Conservation (phyloP, 2,797 vertebrate species). For the Microctenopoma steveboyesi region DNA sequence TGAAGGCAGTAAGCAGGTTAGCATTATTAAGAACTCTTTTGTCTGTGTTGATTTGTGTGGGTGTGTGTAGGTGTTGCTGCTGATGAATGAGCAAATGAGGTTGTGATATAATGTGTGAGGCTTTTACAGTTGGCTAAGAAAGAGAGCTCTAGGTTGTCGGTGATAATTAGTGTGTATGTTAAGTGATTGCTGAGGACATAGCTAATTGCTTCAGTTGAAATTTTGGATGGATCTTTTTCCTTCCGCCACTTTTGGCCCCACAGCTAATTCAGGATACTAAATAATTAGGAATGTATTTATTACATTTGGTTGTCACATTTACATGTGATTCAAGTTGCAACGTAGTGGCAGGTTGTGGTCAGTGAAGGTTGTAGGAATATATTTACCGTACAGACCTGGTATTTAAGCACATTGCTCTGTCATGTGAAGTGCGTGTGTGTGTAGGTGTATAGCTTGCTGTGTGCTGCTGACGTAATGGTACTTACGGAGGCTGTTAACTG, state of each 20-base stretch:
- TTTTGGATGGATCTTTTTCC: constrained; percentile 45
- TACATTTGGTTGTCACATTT: background rate
- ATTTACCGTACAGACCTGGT: background rate
- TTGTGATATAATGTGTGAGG: constrained; percentile 28
- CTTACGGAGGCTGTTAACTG: constrained; percentile 93
- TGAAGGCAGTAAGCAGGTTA: constrained; percentile 47
- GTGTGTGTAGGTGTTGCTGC: constrained; percentile 43
- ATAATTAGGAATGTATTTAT: background rate
- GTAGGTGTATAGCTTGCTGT: background rate
- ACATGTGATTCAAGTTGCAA: background rate
- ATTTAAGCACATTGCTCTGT: background rate
- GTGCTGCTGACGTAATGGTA: constrained; percentile 50
- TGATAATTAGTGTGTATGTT: constrained; percentile 74
- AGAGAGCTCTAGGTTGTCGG: constrained; percentile 46
- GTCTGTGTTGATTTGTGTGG: constrained; percentile 25
- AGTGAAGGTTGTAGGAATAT: background rate
- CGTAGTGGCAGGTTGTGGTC: background rate
- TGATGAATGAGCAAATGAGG: constrained; percentile 39
- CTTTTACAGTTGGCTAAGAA: constrained; percentile 44
- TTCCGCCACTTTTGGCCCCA: constrained; percentile 18
- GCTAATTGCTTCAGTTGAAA: constrained; percentile 70
- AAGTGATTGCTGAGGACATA: constrained; percentile 69
- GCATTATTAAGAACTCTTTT: constrained; percentile 43
- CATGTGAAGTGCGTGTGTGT: background rate
- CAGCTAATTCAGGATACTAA: constrained; percentile 15